phyloP scores from a whole-genome alignment of 2,888 invertebrate genomes.

The Mycalesis mineus region DNA sequence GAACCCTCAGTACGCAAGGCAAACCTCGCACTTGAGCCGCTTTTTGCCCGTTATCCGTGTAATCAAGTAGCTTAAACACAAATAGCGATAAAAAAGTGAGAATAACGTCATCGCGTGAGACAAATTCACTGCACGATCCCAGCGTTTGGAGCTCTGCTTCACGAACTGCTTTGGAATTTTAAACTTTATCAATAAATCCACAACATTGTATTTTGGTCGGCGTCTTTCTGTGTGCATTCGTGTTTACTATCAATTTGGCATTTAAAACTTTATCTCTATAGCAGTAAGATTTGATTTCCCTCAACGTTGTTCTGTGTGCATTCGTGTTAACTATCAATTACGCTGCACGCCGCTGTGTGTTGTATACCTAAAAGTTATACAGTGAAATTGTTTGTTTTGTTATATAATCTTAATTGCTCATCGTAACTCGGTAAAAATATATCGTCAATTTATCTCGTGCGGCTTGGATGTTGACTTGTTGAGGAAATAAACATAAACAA shows the following conservation, averaged over 20 bases:
- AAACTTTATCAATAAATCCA: background rate
- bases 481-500: too few species aligned
- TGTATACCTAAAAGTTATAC: conserved; percentile 9
- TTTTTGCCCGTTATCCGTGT: background rate
- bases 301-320: background rate
- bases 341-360: conserved; percentile 20
- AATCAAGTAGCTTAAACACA: background rate
- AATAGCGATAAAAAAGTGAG: conserved; percentile 9
- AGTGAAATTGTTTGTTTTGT: conserved; percentile 17
- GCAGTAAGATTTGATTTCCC: background rate
- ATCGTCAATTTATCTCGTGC: too few species aligned
- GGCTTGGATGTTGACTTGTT: too few species aligned
- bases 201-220: background rate
- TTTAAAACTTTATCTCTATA: background rate
- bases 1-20: too few species aligned
- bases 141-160: conserved; percentile 2
- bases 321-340: conserved; percentile 25
- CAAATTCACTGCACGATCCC: conserved; percentile 9
- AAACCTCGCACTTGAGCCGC: too few species aligned
- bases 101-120: conserved; percentile 22
- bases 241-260: conserved; percentile 24
- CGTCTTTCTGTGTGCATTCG: conserved; percentile 12
- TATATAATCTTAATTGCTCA: conserved; percentile 18
- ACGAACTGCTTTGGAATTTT: background rate
- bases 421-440: background rate